These are phyloP conservation scores for Ophion ellenae DNA, from an alignment of 2,888 invertebrate species.

Conservation along the genomic window DNA sequence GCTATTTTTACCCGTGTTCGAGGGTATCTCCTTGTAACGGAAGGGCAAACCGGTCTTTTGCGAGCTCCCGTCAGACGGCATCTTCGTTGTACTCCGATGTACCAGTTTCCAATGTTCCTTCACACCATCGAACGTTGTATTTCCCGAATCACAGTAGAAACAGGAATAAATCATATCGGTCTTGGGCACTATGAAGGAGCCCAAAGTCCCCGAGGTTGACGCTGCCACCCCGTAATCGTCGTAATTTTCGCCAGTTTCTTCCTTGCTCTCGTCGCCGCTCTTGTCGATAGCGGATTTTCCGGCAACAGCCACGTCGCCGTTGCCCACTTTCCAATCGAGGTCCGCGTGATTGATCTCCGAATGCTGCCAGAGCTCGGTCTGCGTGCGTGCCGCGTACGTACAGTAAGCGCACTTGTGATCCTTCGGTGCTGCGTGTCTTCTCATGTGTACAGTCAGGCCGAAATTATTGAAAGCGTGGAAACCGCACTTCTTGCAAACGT, in stretches of 20 bases:
- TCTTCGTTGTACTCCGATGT: slow-evolving; percentile 70
- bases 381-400: slow-evolving; percentile 72
- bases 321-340: slow-evolving; percentile 71
- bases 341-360: slow-evolving; percentile 77
- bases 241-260: slow-evolving; percentile 68
- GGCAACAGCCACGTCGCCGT: slow-evolving; percentile 4
- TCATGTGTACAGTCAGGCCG: slow-evolving; percentile 77
- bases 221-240: slow-evolving; percentile 73
- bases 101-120: slow-evolving; percentile 75
- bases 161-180: slow-evolving; percentile 73
- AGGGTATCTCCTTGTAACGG: slow-evolving; percentile 70
- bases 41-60: slow-evolving; percentile 69
- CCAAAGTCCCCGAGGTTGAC: slow-evolving; percentile 4
- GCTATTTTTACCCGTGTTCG: slow-evolving; percentile 47
- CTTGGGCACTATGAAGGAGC: slow-evolving; percentile 26
- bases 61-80: slow-evolving; percentile 1
- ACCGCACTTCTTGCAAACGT: slow-evolving; percentile 75
- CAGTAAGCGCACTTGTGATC: slow-evolving; percentile 80
- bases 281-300: slow-evolving; percentile 33
- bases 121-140: slow-evolving; percentile 72
- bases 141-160: slow-evolving; percentile 76
- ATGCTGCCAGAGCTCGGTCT: slow-evolving; percentile 77
- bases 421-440: slow-evolving; percentile 72
- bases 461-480: slow-evolving; percentile 75
- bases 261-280: slow-evolving; percentile 32